Conservation (phyloP, 1,140 invertebrate species). For the Lucilia sericata region DNA sequence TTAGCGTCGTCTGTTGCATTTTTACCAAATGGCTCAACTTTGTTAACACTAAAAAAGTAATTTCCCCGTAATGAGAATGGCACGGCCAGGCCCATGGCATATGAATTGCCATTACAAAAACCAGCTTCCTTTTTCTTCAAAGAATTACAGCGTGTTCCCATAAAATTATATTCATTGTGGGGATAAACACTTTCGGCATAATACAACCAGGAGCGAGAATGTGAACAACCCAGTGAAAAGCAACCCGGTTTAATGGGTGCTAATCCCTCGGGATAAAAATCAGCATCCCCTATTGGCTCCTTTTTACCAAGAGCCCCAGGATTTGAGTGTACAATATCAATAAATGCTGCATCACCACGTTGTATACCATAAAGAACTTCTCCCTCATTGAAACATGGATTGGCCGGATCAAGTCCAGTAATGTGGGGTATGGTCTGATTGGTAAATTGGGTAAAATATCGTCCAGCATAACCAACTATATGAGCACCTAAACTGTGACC, state of each 20-base stretch:
- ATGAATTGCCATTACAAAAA: neutral
- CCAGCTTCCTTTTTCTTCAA: conserved; percentile 47
- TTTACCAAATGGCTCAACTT: neutral
- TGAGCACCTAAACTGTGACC: conserved; percentile 70
- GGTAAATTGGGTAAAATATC: conserved; percentile 60
- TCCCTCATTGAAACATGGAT: conserved; percentile 73
- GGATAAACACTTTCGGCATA: conserved; percentile 73
- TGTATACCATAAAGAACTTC: conserved; percentile 69
- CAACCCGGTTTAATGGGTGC: conserved; percentile 69
- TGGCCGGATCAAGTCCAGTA: conserved; percentile 79
- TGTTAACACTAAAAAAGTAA: neutral
- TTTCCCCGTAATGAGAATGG: neutral
- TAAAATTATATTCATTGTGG: conserved; percentile 53
- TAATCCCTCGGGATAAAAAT: conserved; percentile 77
- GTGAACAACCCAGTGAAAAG: conserved; percentile 73
- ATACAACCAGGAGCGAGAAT: conserved; percentile 73
- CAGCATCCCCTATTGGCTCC: conserved; percentile 71
- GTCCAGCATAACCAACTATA: conserved; percentile 49
- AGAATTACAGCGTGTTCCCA: conserved; percentile 54
- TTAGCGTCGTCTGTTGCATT: neutral
- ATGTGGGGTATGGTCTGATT: conserved; percentile 69
- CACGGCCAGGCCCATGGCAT: neutral
- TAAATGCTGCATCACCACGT: conserved; percentile 70
- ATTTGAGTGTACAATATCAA: conserved; percentile 82
- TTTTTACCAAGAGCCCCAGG: conserved; percentile 74